These are phyloP conservation scores for Trematomus bernacchii DNA, from an alignment of 2,797 vertebrate species.

Conservation along the genomic window DNA sequence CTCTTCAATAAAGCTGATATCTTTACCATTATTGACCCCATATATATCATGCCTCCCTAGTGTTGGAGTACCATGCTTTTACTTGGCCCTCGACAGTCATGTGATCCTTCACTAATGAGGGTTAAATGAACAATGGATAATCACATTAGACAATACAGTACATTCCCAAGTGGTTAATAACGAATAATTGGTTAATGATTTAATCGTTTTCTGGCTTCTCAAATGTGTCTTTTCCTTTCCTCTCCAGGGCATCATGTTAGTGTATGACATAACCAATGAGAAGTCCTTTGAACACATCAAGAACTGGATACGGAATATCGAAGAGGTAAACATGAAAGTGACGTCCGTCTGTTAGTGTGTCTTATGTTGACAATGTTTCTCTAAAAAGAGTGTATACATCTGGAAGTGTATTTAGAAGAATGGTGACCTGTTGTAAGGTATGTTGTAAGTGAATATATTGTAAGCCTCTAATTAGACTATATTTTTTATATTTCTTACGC, in stretches of 20 bases:
- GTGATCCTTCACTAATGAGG: constrained; percentile 5
- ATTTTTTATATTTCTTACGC: too few species aligned
- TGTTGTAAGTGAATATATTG: too few species aligned
- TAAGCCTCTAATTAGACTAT: too few species aligned
- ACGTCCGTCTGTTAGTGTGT: neutral
- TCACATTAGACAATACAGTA: neutral
- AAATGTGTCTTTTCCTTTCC: neutral
- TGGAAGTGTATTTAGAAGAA: too few species aligned
- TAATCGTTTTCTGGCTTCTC: neutral
- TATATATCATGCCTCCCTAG: too few species aligned
- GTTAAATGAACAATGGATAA: neutral
- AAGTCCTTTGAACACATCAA: constrained; percentile 99
- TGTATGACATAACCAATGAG: constrained; percentile 98
- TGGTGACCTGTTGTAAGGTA: too few species aligned
- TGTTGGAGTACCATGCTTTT: neutral
- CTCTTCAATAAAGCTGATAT: too few species aligned
- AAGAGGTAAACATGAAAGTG: constrained; percentile 88
- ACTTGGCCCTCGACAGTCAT: constrained; percentile 5
- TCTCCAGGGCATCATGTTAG: constrained; percentile 93
- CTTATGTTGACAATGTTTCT: neutral
- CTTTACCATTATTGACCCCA: too few species aligned
- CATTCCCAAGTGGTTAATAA: neutral
- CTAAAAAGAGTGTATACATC: too few species aligned
- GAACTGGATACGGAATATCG: constrained; percentile 99
- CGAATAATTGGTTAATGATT: neutral